phyloP scores from a whole-genome alignment of 2,888 invertebrate species.

The Drosophila putrida region DNA sequence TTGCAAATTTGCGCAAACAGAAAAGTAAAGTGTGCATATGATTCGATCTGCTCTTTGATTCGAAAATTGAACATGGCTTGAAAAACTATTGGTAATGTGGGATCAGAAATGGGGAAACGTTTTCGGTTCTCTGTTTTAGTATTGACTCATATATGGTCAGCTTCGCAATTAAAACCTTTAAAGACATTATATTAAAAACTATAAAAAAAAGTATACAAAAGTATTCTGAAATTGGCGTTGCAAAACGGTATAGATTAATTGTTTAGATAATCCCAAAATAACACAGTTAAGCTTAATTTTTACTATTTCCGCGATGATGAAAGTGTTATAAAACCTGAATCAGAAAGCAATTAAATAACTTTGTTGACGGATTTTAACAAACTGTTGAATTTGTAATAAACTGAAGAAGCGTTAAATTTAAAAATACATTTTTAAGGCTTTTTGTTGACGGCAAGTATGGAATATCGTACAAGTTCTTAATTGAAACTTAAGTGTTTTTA shows the following conservation, averaged over 20 bases:
- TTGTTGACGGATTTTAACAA: not conserved
- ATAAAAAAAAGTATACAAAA: not conserved
- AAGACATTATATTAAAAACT: not conserved
- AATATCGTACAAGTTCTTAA: no score
- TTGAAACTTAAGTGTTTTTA: no score
- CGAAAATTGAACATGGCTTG: not conserved
- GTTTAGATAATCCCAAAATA: not conserved
- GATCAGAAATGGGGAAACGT: not conserved
- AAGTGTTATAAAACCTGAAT: not conserved
- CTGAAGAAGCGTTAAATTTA: not conserved
- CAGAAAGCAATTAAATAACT: not conserved
- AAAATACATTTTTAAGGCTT: no score
- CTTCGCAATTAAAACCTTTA: not conserved
- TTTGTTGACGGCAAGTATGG: no score
- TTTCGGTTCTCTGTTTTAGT: not conserved
- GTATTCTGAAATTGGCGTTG: not conserved
- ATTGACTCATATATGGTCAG: not conserved
- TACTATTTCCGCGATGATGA: slow-evolving; percentile 7
- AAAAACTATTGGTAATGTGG: not conserved
- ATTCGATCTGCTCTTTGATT: not conserved
- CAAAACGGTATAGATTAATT: slow-evolving; percentile 1
- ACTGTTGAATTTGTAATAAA: not conserved
- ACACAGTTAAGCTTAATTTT: not conserved
- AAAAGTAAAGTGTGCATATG: not conserved
- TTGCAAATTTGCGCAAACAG: not conserved